Conservation (phyloP, 2,888 invertebrate species). For the Palloptera scutellata region DNA sequence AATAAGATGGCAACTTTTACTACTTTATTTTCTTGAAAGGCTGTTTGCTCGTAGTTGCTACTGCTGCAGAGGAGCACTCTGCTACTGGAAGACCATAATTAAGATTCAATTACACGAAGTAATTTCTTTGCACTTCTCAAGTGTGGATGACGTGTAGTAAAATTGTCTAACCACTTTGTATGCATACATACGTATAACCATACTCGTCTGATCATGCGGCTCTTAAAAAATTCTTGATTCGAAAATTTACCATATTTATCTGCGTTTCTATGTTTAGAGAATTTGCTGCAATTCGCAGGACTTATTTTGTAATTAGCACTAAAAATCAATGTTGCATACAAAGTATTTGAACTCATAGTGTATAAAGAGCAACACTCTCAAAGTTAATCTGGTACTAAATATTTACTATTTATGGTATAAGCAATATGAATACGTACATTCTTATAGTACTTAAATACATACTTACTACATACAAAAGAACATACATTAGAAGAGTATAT, state of each 20-base stretch:
- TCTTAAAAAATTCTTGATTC: no score
- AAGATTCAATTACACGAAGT: slow-evolving; percentile 37
- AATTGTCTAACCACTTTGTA: neutral
- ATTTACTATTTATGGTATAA: no score
- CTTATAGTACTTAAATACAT: no score
- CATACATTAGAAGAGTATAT: no score
- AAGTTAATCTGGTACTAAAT: no score
- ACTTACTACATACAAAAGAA: no score
- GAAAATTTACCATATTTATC: no score
- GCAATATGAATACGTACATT: no score
- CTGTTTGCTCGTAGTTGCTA: no score
- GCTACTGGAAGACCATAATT: slow-evolving; percentile 32
- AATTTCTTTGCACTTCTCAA: slow-evolving; percentile 31
- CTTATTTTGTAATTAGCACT: slow-evolving; percentile 36
- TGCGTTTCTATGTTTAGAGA: neutral
- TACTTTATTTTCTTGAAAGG: neutral
- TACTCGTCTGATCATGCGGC: neutral
- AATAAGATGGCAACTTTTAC: neutral
- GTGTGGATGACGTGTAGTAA: slow-evolving; percentile 36
- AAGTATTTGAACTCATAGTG: neutral
- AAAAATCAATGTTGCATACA: slow-evolving; percentile 11
- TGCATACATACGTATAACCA: neutral
- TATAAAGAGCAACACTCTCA: no score
- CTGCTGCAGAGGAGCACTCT: no score
- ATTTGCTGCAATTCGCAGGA: slow-evolving; percentile 28